These are phyloP conservation scores for Neuroscelio doddi DNA, from an alignment of 2,888 invertebrate species.

Conservation along the genomic window DNA sequence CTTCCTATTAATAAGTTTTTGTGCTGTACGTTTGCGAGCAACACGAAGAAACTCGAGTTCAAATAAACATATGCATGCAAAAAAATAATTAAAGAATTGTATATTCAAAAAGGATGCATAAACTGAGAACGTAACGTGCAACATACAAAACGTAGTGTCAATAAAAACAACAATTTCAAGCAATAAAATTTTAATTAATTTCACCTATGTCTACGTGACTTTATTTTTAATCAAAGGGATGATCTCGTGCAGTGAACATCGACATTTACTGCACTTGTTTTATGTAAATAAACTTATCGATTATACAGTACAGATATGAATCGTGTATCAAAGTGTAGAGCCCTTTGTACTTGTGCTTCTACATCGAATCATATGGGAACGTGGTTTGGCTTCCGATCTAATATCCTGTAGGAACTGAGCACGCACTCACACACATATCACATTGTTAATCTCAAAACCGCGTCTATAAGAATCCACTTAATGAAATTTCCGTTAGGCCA, in stretches of 20 bases:
- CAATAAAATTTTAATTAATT: slow-evolving; percentile 6
- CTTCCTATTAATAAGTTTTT: too few species aligned
- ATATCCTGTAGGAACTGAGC: slow-evolving; percentile 45
- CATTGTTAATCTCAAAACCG: slow-evolving; percentile 68
- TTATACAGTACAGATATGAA: slow-evolving; percentile 26
- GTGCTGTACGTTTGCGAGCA: too few species aligned
- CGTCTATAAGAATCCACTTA: slow-evolving; percentile 69
- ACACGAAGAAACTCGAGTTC: too few species aligned
- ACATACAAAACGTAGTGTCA: neutral
- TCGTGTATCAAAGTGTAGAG: slow-evolving; percentile 22
- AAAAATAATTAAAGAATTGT: too few species aligned
- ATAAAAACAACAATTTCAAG: too few species aligned
- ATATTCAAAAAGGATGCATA: too few species aligned
- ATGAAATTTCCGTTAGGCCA: slow-evolving; percentile 66
- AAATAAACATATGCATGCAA: too few species aligned
- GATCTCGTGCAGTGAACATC: slow-evolving; percentile 26
- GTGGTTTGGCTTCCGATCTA: slow-evolving; percentile 44
- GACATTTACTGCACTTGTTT: slow-evolving; percentile 37
- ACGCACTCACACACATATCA: slow-evolving; percentile 56
- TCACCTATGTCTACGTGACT: neutral
- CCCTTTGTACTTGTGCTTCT: slow-evolving; percentile 40
- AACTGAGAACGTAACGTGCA: too few species aligned
- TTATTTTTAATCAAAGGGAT: slow-evolving; percentile 9
- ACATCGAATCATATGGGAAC: slow-evolving; percentile 42
- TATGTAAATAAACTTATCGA: slow-evolving; percentile 47